Base-by-base conservation (phyloP, 2,888 invertebrate species). In the Andrena minutula region DNA sequence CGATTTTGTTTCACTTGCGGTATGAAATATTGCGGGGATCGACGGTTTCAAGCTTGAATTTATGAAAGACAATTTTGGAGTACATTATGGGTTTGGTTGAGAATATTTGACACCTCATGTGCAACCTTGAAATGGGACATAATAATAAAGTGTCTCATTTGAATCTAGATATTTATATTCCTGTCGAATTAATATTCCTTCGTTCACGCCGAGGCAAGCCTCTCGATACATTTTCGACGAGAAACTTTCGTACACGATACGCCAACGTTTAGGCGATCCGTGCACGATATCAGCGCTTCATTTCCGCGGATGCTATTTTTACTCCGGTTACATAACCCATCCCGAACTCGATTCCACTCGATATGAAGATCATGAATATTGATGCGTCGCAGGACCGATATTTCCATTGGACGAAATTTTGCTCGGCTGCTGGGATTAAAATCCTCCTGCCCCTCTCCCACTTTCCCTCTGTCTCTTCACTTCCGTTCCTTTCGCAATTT, bases 291-390 rank as follows among this genome's bases (percentile, higher is more conserved):
- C 53, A n/a, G 5, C 10, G 20, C 12, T 70, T 77, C 61, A 65
- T 70, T 66, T 49, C 26, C 30, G 6, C 28, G 8, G 10, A 1
- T 16, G 58, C 20, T 75, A 81, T 69, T 75, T 82, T 69, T 69
- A 63, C 47, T 20, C n/a, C 51, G 6, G 61, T 82, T 82, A 28
- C 53, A 47, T 64, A 72, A 81, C 28, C 68, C 10, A 10, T 12
- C n/a, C 41, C 30, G 70, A 73, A 63, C 60, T 61, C 65, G 35
- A 63, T 71, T 68, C 66, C 12, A 35, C 56, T 51, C 53, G 58
- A 69, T 72, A 60, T 28, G 23, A 56, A 74, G 60, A 75, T 79
- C 61, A 75, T 79, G 82, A 71, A 79, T 75, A 82, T 80, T 71
- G 80, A 82, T 82, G 66, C 23, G 16, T 30, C 68, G n/a, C 64